These are phyloP conservation scores for Drosophila vallismaia DNA, from an alignment of 2,888 invertebrate genomes.

Conservation along the genomic window DNA sequence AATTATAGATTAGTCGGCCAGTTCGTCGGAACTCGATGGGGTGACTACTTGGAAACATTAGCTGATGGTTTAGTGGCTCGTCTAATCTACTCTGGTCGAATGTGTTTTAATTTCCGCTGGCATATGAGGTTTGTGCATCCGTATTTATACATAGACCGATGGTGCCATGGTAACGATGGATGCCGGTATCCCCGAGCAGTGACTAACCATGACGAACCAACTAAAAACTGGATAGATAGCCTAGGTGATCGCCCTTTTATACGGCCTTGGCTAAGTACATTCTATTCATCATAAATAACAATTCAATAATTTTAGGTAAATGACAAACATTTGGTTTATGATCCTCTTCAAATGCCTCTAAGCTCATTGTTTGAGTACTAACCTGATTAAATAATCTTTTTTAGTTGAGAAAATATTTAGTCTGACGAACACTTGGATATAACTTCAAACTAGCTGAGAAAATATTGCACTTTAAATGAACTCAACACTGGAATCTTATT, in stretches of 20 bases:
- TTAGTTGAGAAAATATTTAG: too few species aligned
- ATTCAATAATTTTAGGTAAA: neutral
- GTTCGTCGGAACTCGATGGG: neutral
- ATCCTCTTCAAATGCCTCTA: neutral
- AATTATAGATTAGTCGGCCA: conserved; percentile 7
- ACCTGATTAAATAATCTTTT: neutral
- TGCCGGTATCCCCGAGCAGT: conserved; percentile 10
- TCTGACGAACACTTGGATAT: neutral
- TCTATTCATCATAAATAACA: neutral
- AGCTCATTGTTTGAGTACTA: neutral
- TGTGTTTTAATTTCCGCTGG: conserved; percentile 26
- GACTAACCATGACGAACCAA: conserved; percentile 11
- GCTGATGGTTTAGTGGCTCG: conserved; percentile 17
- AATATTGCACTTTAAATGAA: conserved; percentile 52
- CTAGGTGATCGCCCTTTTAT: neutral
- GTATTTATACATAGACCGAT: neutral
- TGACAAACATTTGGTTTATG: neutral
- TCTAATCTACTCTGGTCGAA: conserved; percentile 3
- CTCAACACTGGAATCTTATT: conserved; percentile 54
- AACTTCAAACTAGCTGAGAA: conserved; percentile 4
- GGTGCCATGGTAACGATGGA: conserved; percentile 13
- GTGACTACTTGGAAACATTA: conserved; percentile 16
- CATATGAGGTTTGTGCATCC: conserved; percentile 11
- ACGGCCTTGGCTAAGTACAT: neutral
- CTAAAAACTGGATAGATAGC: neutral